These are phyloP conservation scores for Otocyon megalotis DNA, from an alignment of 2,113 vertebrate species.

Conservation along the genomic window DNA sequence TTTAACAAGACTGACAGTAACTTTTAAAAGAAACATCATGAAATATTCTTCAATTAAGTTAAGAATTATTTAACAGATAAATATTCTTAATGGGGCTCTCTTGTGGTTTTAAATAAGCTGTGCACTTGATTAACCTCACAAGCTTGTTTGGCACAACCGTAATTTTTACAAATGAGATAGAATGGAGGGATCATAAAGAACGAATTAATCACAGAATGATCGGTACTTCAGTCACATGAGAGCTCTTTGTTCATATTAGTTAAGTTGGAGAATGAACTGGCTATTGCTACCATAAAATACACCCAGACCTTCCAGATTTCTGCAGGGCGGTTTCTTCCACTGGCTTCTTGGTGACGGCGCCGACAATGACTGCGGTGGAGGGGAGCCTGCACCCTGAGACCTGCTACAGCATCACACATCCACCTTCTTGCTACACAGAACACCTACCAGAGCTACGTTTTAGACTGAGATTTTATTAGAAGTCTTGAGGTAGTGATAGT, in stretches of 20 bases:
- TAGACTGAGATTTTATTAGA: background rate
- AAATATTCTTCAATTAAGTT: constrained; percentile 77
- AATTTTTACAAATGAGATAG: constrained; percentile 76
- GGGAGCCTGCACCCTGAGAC: rapidly evolving
- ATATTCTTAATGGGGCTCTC: constrained; percentile 52
- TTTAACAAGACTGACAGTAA: constrained; percentile 35
- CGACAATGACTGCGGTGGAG: rapidly evolving
- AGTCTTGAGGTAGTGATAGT: background rate
- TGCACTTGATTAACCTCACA: constrained; percentile 67
- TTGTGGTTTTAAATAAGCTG: constrained; percentile 55
- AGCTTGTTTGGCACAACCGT: constrained; percentile 60
- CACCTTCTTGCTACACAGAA: background rate
- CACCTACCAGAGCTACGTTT: no score
- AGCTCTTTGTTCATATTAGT: constrained; percentile 44
- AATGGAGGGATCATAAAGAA: constrained; percentile 71
- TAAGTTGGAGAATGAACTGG: constrained; percentile 29
- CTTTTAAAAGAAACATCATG: constrained; percentile 65
- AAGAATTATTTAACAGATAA: constrained; percentile 75
- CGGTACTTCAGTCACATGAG: background rate
- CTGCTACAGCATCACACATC: rapidly evolving
- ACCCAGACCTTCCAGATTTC: background rate
- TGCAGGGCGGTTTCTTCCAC: rapidly evolving
- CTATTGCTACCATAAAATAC: background rate
- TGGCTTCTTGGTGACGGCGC: no score
- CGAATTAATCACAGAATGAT: constrained; percentile 68